phyloP scores from a whole-genome alignment of 2,113 vertebrate species.

The Bujurquina vittata region DNA sequence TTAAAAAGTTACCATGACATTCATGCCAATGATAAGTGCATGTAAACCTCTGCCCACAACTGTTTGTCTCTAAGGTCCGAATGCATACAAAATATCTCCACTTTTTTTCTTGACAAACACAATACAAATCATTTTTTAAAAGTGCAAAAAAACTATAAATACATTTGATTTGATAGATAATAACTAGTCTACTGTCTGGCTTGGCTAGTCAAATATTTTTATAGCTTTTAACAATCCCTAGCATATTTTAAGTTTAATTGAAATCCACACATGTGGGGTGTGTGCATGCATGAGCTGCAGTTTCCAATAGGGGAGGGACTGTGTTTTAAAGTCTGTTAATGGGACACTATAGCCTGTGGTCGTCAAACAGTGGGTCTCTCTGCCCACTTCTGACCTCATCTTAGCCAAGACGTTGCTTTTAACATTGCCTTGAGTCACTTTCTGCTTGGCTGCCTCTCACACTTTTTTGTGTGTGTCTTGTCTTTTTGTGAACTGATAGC shows the following conservation, averaged over 20 bases:
- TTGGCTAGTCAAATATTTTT: neutral
- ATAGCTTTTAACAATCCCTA: neutral
- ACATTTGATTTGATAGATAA: neutral
- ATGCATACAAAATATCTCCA: neutral
- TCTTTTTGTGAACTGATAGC: neutral
- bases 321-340: slow-evolving; percentile 55
- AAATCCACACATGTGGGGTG: slow-evolving; percentile 4
- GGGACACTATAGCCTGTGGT: slow-evolving; percentile 58
- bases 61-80: neutral
- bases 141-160: neutral
- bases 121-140: neutral
- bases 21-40: no score
- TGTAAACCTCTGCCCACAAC: no score
- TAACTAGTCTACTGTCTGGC: neutral
- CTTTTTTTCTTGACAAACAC: neutral
- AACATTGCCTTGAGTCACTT: slow-evolving; percentile 36
- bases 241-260: slow-evolving; percentile 1
- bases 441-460: slow-evolving; percentile 13
- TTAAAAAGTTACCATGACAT: no score
- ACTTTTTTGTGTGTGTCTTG: neutral
- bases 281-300: slow-evolving; percentile 34
- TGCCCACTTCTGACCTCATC: slow-evolving; percentile 55
- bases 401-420: slow-evolving; percentile 25
- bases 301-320: slow-evolving; percentile 37
- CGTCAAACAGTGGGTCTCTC: slow-evolving; percentile 42